Conservation (phyloP, 2,888 invertebrate genomes). For the Rhingia campestris region DNA sequence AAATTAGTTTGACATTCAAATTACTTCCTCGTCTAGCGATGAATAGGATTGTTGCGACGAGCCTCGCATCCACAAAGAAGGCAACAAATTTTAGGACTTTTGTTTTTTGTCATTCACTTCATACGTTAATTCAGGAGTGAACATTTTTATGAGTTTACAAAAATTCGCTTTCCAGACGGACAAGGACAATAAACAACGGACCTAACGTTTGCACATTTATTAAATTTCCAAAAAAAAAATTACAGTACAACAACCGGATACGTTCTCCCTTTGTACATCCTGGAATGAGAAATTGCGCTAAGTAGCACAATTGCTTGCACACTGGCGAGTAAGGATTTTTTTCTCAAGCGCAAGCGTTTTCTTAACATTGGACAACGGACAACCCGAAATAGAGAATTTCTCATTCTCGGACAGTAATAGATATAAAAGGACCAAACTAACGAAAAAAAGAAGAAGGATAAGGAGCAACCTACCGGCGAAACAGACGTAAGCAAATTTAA, state of each 20-base stretch:
- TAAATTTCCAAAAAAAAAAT: conserved; percentile 15
- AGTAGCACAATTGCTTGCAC: conserved; percentile 39
- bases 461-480: conserved; percentile 13
- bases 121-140: no score
- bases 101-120: no score
- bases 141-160: no score
- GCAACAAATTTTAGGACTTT: conserved; percentile 28
- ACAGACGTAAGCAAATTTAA: conserved; percentile 58
- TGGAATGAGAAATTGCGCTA: conserved; percentile 47
- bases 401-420: conserved; percentile 47
- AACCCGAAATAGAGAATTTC: conserved; percentile 38
- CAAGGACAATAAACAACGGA: conserved; percentile 4
- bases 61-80: background rate
- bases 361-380: conserved; percentile 5
- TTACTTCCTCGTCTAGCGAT: no score
- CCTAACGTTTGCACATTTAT: conserved; percentile 30
- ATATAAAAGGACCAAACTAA: background rate
- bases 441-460: background rate
- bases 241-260: background rate
- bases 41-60: background rate
- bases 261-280: background rate
- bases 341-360: background rate
- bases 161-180: background rate
- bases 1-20: conserved; percentile 14
- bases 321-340: conserved; percentile 24